Conservation (phyloP, 2,888 invertebrate genomes). For the Acleris sparsana region DNA sequence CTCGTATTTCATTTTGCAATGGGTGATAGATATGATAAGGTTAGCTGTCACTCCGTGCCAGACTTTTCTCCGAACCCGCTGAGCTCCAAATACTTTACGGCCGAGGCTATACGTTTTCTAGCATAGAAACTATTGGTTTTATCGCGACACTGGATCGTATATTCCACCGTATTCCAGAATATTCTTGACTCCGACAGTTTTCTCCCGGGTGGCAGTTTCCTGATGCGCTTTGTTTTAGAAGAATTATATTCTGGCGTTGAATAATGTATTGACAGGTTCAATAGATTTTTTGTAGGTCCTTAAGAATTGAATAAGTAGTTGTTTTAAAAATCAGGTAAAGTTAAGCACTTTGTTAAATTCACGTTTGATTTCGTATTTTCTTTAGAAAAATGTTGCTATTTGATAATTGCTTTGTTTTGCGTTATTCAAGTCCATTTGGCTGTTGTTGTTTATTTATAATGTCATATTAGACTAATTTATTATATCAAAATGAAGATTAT, state of each 20-base stretch:
- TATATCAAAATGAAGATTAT: conserved; percentile 1
- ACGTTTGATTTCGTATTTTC: not conserved
- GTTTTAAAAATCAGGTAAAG: not conserved
- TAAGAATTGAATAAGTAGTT: conserved; percentile 5
- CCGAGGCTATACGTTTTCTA: conserved; percentile 4
- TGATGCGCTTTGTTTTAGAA: conserved; percentile 23
- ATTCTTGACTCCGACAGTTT: conserved; percentile 1
- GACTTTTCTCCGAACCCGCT: not conserved
- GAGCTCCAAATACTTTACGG: conserved; percentile 11
- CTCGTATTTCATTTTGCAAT: too few relatives aligned
- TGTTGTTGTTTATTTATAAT: too few relatives aligned
- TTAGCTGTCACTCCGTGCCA: too few relatives aligned
- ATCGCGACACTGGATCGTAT: conserved; percentile 4
- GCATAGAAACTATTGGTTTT: conserved; percentile 21
- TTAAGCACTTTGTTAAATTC: not conserved
- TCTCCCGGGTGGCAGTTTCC: conserved; percentile 5
- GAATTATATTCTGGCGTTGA: conserved; percentile 14
- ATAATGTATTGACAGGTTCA: conserved; percentile 2
- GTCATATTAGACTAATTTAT: not conserved
- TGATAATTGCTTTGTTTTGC: too few relatives aligned
- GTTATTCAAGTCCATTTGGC: too few relatives aligned
- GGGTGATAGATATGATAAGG: too few relatives aligned
- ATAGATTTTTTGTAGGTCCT: not conserved
- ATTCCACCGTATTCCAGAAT: conserved; percentile 13
- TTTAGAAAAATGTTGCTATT: too few relatives aligned